These are phyloP conservation scores for Anguilla marmorata DNA, from an alignment of 2,797 vertebrate species.

Conservation along the genomic window DNA sequence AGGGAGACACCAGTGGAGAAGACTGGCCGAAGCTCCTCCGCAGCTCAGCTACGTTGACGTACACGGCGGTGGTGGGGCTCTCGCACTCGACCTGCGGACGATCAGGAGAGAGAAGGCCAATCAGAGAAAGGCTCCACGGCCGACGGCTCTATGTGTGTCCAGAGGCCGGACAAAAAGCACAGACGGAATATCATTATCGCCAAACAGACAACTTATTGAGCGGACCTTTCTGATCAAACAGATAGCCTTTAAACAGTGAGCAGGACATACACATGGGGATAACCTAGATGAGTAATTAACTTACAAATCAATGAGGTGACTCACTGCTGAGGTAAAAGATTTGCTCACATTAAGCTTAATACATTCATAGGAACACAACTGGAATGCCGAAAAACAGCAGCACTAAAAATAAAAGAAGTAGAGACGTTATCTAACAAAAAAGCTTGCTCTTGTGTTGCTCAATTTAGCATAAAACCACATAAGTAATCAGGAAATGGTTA, in stretches of 20 bases:
- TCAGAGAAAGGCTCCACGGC: neutral
- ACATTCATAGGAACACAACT: neutral
- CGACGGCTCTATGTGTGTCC: neutral
- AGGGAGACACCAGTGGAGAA: neutral
- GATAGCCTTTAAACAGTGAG: neutral
- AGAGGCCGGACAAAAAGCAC: neutral
- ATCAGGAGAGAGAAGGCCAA: neutral
- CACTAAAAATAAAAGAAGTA: neutral
- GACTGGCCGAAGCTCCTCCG: conserved; percentile 54
- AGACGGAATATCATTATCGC: neutral
- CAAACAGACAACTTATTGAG: neutral
- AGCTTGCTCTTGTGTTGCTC: neutral
- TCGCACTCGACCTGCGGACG: conserved; percentile 59
- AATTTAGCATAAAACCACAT: neutral
- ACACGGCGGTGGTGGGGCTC: conserved; percentile 65
- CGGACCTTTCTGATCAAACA: neutral
- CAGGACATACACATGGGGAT: neutral
- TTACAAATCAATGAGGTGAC: neutral
- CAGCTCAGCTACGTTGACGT: conserved; percentile 83
- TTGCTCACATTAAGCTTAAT: neutral
- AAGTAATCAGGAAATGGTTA: neutral
- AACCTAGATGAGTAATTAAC: conserved; percentile 11
- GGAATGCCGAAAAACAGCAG: neutral
- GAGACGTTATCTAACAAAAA: neutral
- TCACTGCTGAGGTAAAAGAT: neutral